phyloP scores from a whole-genome alignment of 2,113 vertebrate species.

The Thamnaconus septentrionalis region DNA sequence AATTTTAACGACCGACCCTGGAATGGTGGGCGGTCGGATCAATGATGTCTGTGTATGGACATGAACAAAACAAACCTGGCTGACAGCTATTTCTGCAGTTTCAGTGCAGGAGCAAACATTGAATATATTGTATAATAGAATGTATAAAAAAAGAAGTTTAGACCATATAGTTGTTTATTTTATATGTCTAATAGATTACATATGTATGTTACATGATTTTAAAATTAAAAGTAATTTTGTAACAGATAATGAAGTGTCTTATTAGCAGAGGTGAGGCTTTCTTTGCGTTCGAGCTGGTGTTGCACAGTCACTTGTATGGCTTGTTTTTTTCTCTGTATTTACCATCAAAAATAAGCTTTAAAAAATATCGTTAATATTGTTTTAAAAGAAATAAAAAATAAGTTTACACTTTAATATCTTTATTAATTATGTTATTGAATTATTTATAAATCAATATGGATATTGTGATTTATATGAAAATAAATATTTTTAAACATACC shows the following conservation, averaged over 20 bases:
- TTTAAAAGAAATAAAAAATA: slow-evolving; percentile 70
- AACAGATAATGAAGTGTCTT: slow-evolving; percentile 82
- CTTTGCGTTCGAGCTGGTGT: slow-evolving; percentile 62
- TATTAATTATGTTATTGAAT: slow-evolving; percentile 65
- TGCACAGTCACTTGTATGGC: slow-evolving; percentile 70
- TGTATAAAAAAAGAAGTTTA: slow-evolving; percentile 59
- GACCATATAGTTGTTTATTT: slow-evolving; percentile 76
- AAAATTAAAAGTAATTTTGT: slow-evolving; percentile 80
- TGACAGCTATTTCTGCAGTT: slow-evolving; percentile 69
- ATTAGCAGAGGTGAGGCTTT: slow-evolving; percentile 65
- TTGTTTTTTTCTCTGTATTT: slow-evolving; percentile 69
- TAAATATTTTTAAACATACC: slow-evolving; percentile 71
- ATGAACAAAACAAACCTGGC: slow-evolving; percentile 54
- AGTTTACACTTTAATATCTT: slow-evolving; percentile 72
- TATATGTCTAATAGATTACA: slow-evolving; percentile 76
- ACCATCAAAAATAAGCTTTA: slow-evolving; percentile 77
- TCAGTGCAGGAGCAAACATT: slow-evolving; percentile 65
- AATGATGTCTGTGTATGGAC: slow-evolving; percentile 49
- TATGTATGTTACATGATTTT: slow-evolving; percentile 75
- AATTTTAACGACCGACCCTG: slow-evolving; percentile 37
- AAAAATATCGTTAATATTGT: slow-evolving; percentile 62
- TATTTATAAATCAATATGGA: slow-evolving; percentile 71
- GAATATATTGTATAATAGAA: slow-evolving; percentile 77
- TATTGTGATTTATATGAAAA: slow-evolving; percentile 72
- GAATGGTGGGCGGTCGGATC: slow-evolving; percentile 33